These are phyloP conservation scores for Pelecanoides urinatrix DNA, from an alignment of 2,113 vertebrate species.

Conservation along the genomic window DNA sequence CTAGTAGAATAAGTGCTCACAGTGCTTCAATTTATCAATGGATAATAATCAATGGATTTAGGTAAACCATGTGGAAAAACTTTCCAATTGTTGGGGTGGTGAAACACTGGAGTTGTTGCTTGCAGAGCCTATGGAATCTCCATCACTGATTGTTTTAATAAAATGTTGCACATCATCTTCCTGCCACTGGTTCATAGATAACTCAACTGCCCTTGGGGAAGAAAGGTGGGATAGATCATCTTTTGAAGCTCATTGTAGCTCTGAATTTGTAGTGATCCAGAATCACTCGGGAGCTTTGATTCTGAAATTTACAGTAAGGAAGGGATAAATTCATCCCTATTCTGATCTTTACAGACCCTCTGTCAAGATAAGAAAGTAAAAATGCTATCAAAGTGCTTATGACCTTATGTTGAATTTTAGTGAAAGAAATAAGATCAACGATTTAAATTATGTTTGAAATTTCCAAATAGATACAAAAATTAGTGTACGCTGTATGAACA, in stretches of 20 bases:
- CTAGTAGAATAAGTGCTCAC: neutral
- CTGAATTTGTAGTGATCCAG: neutral
- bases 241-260: neutral
- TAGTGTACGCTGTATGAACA: neutral
- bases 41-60: neutral
- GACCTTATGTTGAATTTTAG: neutral
- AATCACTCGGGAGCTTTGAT: neutral
- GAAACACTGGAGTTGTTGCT: neutral
- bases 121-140: neutral
- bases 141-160: neutral
- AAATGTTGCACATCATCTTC: neutral
- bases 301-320: neutral
- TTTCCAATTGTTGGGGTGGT: neutral
- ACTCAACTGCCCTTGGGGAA: neutral
- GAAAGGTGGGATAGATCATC: neutral
- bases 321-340: neutral
- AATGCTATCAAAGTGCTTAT: neutral
- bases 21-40: neutral
- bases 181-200: neutral
- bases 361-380: neutral
- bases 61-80: neutral
- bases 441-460: neutral
- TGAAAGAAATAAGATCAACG: neutral
- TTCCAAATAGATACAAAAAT: neutral
- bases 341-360: neutral